Percentiles rank a stretch among this genome's conserved stretches.
Conservation (phyloP, 1,140 invertebrate species). For the Halesus radiatus region DNA sequence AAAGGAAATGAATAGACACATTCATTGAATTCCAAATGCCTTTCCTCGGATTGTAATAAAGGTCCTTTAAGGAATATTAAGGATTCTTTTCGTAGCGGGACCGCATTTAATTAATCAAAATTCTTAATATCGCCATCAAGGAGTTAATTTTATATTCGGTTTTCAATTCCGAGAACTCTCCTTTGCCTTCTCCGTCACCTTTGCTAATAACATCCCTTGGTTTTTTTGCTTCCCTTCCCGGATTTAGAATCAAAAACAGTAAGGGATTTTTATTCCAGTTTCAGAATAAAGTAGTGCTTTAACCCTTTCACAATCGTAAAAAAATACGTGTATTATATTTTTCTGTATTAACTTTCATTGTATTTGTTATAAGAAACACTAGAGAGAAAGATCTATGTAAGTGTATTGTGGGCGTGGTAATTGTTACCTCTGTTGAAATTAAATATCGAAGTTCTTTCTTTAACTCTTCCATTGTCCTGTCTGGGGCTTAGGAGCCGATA, state of each 20-base stretch:
- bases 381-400: too few relatives aligned
- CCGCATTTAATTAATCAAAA: constrained; percentile 25
- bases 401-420: too few relatives aligned
- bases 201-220: neutral
- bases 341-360: too few relatives aligned
- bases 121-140: constrained; percentile 11
- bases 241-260: neutral
- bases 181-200: neutral
- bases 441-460: too few relatives aligned
- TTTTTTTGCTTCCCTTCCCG: neutral
- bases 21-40: neutral
- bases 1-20: neutral
- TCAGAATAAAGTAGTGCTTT: too few relatives aligned
- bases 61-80: constrained; percentile 1
- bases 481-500: too few relatives aligned
- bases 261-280: neutral
- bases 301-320: too few relatives aligned
- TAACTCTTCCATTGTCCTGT: too few relatives aligned
- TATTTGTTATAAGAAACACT: too few relatives aligned
- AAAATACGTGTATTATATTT: too few relatives aligned
- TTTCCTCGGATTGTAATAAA: neutral
- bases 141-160: constrained; percentile 8
- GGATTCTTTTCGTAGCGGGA: neutral
- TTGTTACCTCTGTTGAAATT: too few relatives aligned
- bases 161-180: neutral